These are phyloP conservation scores for Lissocephala sabroskyi DNA, from an alignment of 2,888 invertebrate genomes.

Conservation along the genomic window DNA sequence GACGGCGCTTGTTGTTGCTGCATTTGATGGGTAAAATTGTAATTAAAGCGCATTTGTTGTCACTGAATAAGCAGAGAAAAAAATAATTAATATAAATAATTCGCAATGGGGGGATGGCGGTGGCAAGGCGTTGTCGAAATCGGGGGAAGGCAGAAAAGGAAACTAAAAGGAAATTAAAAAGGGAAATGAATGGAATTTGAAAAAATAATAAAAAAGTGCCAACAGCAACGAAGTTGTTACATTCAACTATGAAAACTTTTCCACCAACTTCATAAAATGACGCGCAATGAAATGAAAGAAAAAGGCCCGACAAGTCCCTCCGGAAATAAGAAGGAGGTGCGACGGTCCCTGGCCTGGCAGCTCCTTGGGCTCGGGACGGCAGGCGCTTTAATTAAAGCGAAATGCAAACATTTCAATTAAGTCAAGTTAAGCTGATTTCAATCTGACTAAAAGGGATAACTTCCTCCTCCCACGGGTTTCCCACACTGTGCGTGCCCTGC, in stretches of 20 bases:
- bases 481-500: slow-evolving; percentile 22
- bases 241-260: slow-evolving; percentile 53
- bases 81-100: slow-evolving; percentile 38
- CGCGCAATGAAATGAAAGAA: slow-evolving; percentile 7
- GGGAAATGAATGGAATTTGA: slow-evolving; percentile 51
- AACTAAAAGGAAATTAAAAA: slow-evolving; percentile 3
- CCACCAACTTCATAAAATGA: slow-evolving; percentile 49
- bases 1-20: slow-evolving; percentile 16
- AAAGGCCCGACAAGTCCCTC: too few species aligned
- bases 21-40: slow-evolving; percentile 60
- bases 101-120: background rate
- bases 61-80: slow-evolving; percentile 54
- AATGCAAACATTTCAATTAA: slow-evolving; percentile 64
- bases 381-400: slow-evolving; percentile 53
- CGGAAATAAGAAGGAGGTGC: background rate
- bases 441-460: slow-evolving; percentile 61
- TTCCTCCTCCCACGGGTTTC: slow-evolving; percentile 32
- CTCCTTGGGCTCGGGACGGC: background rate
- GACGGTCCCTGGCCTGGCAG: too few species aligned
- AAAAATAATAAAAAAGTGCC: slow-evolving; percentile 22
- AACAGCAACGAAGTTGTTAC: slow-evolving; percentile 27
- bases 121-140: slow-evolving; percentile 2
- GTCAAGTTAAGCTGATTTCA: slow-evolving; percentile 54
- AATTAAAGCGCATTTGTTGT: slow-evolving; percentile 64
- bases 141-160: background rate